phyloP scores from a whole-genome alignment of 2,888 invertebrate genomes.

The Pyralis farinalis region DNA sequence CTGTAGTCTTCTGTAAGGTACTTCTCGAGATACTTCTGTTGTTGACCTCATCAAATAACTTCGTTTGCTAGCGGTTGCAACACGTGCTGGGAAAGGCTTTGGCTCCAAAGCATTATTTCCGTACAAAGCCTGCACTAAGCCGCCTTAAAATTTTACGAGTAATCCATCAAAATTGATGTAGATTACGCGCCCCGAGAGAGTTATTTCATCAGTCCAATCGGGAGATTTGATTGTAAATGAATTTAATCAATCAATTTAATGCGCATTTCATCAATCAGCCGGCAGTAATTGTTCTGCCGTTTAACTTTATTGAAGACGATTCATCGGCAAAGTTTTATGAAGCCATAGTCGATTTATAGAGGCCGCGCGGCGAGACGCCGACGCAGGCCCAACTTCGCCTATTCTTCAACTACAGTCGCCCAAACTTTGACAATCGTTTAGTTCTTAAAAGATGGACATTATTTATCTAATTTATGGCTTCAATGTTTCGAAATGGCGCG shows the following conservation, averaged over 20 bases:
- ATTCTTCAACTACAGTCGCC: background rate
- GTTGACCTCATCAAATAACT: too few species aligned
- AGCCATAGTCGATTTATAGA: background rate
- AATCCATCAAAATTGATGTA: slow-evolving; percentile 2
- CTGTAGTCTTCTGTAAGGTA: too few species aligned
- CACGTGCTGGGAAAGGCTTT: too few species aligned
- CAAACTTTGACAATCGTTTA: background rate
- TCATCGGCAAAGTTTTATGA: slow-evolving; percentile 1
- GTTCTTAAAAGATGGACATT: background rate
- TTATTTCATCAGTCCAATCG: slow-evolving; percentile 9
- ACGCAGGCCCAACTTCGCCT: slow-evolving; percentile 2
- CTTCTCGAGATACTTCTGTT: too few species aligned
- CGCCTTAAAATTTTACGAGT: background rate
- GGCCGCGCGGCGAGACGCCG: background rate
- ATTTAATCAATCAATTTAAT: slow-evolving; percentile 31
- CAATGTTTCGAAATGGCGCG: too few species aligned
- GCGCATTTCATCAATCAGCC: slow-evolving; percentile 26
- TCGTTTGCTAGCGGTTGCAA: too few species aligned
- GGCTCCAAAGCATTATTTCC: too few species aligned
- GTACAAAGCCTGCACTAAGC: too few species aligned
- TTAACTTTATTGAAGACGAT: background rate
- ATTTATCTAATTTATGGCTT: too few species aligned
- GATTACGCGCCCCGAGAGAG: background rate
- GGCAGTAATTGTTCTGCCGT: slow-evolving; percentile 1
- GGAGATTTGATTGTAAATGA: slow-evolving; percentile 16